Evolutionary conservation across 2,797 vertebrate species (phyloP), one percentile per base, ranked within the genome.

Genomic region (Pseudomugil tenellus): DNA sequence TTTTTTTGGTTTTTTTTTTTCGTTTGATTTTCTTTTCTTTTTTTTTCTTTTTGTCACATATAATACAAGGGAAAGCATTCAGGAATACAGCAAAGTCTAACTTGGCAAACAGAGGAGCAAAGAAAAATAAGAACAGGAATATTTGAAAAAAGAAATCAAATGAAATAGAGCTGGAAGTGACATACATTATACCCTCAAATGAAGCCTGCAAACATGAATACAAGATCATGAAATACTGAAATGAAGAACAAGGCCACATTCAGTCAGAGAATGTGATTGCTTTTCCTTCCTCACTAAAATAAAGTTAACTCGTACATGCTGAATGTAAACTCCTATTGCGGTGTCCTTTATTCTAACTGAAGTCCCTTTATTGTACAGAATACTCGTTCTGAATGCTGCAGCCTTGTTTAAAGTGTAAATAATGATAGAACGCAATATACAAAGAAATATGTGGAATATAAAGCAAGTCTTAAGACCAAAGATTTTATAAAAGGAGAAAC

Each of bases 41-140:
- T 95, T 93, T 90, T 93, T 94, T 10, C 7, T 94, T 94, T 96
- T 91, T 84, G 2, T 90, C 77, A 95, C 96, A 95, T 95, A 95
- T 96, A 95, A 92, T 95, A 96, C 95, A 96, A 96, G 96, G 96
- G 95, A 96, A 96, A 97, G 96, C 95, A 96, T 97, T 94, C 96
- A 96, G 94, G 95, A 95, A 93, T 95, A 96, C 95, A 95, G 95
- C 95, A 96, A 97, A 96, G 94, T 95, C 95, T 96, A 98, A 96
- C 92, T 95, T 95, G 96, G 95, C 94, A 95, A 96, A 96, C 93
- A 94, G 91, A 96, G 92, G 92, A 95, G 94, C 92, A 93, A 94
- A 89, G 89, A 93, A 95, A 90, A 68, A 81, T 34, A 84, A 64
- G 52, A 67, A 80, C 51, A 53, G 67, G 46, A 84, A 75, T 72